phyloP scores from a whole-genome alignment of 2,888 invertebrate species.

The Mythimna loreyi region DNA sequence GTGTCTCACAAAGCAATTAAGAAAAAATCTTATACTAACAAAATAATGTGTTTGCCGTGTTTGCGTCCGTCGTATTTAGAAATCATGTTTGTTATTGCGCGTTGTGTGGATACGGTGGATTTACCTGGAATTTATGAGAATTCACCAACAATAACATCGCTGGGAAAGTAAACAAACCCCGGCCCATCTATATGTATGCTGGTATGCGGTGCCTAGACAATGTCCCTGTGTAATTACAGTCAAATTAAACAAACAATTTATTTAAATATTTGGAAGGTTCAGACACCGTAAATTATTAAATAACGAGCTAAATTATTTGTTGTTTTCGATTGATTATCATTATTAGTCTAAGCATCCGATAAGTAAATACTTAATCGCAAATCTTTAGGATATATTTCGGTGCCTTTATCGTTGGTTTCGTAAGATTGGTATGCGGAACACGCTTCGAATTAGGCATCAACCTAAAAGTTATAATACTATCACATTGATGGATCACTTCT shows the following conservation, averaged over 20 bases:
- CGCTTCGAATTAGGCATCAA: not conserved
- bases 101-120: slow-evolving; percentile 72
- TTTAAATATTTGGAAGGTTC: slow-evolving; percentile 23
- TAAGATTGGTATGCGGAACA: slow-evolving; percentile 14
- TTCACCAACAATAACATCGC: slow-evolving; percentile 82
- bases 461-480: not conserved
- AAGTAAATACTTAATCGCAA: slow-evolving; percentile 33
- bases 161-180: slow-evolving; percentile 82
- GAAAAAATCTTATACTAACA: slow-evolving; percentile 75
- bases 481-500: not conserved
- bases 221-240: slow-evolving; percentile 72
- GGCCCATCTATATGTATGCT: slow-evolving; percentile 31
- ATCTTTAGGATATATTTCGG: slow-evolving; percentile 19
- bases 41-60: slow-evolving; percentile 79
- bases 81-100: slow-evolving; percentile 82
- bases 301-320: slow-evolving; percentile 13
- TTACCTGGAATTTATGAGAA: slow-evolving; percentile 83
- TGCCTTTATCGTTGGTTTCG: not conserved
- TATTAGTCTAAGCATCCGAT: slow-evolving; percentile 9
- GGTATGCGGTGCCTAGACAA: slow-evolving; percentile 59
- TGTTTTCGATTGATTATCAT: slow-evolving; percentile 18
- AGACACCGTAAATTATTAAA: slow-evolving; percentile 8
- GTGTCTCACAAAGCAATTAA: slow-evolving; percentile 79
- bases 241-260: slow-evolving; percentile 72
- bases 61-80: slow-evolving; percentile 78